A percentile compares a stretch with the other conserved stretches of the same genome.
Evolutionary conservation across 2,113 vertebrate species (phyloP).

Genomic region (Caracal caracal): DNA sequence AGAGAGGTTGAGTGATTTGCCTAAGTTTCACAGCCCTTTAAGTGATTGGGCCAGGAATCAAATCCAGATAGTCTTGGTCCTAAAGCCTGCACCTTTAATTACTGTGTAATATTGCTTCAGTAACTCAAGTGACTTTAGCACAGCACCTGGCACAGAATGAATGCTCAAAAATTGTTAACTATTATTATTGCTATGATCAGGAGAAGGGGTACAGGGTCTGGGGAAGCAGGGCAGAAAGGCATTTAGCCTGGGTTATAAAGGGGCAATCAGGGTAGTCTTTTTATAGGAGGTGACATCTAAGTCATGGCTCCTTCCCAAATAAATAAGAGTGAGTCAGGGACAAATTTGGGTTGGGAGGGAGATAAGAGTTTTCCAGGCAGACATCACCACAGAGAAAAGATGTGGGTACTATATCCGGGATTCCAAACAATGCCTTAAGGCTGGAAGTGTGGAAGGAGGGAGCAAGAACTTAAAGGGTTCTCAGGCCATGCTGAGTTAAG

Average conservation of each 20-base stretch:
- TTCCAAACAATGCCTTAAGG: not conserved
- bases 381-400: not conserved
- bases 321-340: not conserved
- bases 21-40: not conserved
- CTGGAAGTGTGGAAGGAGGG: not conserved
- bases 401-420: not conserved
- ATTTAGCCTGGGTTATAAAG: not conserved
- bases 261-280: not conserved
- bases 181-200: not conserved
- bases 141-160: not conserved
- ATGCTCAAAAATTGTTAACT: not conserved
- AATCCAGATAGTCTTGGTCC: not conserved
- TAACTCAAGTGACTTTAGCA: not conserved
- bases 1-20: not conserved
- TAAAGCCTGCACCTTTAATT: not conserved
- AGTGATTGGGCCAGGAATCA: not conserved
- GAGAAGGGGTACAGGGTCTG: not conserved
- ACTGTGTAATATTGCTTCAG: not conserved
- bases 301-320: not conserved
- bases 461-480: not conserved
- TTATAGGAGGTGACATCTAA: not conserved
- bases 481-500: not conserved
- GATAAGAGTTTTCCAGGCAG: not conserved
- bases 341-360: not conserved
- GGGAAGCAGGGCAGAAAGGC: not conserved